phyloP scores from a whole-genome alignment of 2,113 vertebrate species.

The Himantopus leucocephalus region DNA sequence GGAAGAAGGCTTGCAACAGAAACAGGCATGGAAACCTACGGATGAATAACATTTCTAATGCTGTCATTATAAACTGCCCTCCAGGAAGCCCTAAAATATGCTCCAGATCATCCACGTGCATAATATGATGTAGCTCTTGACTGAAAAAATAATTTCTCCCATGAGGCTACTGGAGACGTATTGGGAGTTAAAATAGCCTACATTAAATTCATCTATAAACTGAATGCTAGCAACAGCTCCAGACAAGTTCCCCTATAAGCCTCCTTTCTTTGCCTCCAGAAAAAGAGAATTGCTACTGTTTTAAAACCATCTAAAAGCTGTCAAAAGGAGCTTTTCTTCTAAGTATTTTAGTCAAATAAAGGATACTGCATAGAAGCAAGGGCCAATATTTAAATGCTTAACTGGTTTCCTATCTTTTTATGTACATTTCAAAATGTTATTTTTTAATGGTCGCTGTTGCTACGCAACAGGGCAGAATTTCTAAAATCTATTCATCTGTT shows the following conservation, averaged over 20 bases:
- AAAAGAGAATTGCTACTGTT: not conserved
- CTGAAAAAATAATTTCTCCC: conserved; percentile 9
- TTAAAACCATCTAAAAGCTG: not conserved
- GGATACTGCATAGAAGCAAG: not conserved
- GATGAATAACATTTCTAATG: not conserved
- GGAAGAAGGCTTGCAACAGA: not conserved
- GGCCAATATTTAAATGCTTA: not conserved
- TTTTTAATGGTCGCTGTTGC: conserved; percentile 48
- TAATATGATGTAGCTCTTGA: not conserved
- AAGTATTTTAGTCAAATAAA: not conserved
- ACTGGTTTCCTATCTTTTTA: not conserved
- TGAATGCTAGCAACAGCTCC: not conserved
- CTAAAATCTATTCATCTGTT: conserved; percentile 39
- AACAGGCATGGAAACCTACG: not conserved
- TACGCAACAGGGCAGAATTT: conserved; percentile 36
- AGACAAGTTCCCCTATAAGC: not conserved
- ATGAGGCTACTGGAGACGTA: not conserved
- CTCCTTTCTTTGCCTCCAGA: not conserved
- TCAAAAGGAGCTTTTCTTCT: not conserved
- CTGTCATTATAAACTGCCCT: not conserved
- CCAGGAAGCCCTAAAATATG: conserved; percentile 8
- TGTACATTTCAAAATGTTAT: not conserved
- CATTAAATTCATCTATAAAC: not conserved
- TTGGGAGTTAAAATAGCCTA: not conserved
- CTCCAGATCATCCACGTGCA: not conserved